Conservation (phyloP, 2,888 invertebrate genomes). For the Gymnosoma rotundatum region DNA sequence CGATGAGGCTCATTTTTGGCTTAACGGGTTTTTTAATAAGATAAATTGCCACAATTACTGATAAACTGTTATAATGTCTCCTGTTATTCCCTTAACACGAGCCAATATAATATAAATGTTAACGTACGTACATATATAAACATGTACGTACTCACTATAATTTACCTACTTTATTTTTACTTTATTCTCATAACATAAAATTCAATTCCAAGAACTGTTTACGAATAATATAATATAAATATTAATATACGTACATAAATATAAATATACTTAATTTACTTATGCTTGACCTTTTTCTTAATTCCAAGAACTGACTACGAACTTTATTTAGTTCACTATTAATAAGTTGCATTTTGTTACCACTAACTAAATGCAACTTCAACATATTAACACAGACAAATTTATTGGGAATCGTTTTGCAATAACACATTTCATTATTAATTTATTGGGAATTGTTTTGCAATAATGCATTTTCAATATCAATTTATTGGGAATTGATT, state of each 20-base stretch:
- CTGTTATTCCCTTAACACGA: constrained; percentile 11
- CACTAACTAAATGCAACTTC: constrained; percentile 34
- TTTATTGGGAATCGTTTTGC: constrained; percentile 13
- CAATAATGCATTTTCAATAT: no score
- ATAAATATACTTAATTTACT: neutral
- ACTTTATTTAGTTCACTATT: constrained; percentile 3
- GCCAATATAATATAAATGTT: constrained; percentile 3
- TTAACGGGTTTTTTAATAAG: no score
- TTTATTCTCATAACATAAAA: no score
- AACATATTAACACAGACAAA: constrained; percentile 29
- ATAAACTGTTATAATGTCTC: constrained; percentile 19
- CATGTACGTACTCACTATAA: no score
- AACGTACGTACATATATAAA: neutral
- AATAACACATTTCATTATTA: neutral
- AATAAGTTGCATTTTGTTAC: constrained; percentile 5
- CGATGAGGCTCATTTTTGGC: no score
- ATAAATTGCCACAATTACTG: no score
- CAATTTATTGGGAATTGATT: no score
- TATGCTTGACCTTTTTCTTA: no score
- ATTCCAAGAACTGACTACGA: neutral
- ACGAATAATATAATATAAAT: no score
- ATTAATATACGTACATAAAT: neutral
- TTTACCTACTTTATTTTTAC: no score
- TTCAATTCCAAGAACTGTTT: no score
- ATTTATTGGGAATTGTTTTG: no score